Percentiles rank a stretch among this genome's conserved stretches.
Evolutionary conservation across 2,888 invertebrate species (phyloP).

Genomic region (Parthenolecanium corni): DNA sequence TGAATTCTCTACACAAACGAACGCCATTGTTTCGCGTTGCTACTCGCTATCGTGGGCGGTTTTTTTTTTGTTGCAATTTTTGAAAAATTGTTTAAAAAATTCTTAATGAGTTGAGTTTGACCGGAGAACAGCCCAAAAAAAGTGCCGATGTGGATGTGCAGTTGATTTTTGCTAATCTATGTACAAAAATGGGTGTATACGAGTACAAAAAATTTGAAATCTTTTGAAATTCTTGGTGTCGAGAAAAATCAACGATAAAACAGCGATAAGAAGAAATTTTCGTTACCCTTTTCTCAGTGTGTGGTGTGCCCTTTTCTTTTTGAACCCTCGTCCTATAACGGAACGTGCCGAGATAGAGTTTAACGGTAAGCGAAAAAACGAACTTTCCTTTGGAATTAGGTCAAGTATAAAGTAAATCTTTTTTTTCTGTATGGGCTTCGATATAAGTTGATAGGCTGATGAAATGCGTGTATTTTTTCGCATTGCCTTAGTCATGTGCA

Average conservation of each 20-base stretch:
- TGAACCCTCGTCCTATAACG: not conserved
- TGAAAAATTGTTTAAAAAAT: not conserved
- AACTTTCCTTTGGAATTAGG: constrained; percentile 9
- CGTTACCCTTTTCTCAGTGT: constrained; percentile 6
- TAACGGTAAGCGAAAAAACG: not conserved
- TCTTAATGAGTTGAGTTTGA: not conserved
- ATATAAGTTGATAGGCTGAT: too few relatives aligned
- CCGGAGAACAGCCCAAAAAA: too few relatives aligned
- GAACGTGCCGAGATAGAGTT: constrained; percentile 9
- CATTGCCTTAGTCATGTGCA: too few relatives aligned
- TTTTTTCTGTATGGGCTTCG: not conserved
- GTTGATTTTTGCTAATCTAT: too few relatives aligned
- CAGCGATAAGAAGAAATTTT: not conserved
- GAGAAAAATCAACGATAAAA: too few relatives aligned
- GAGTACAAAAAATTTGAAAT: not conserved
- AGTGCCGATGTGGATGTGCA: too few relatives aligned
- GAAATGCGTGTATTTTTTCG: too few relatives aligned
- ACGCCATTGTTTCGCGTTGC: constrained; percentile 25
- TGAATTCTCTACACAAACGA: constrained; percentile 17
- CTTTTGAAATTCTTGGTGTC: too few relatives aligned
- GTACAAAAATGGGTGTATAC: not conserved
- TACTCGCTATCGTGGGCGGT: constrained; percentile 15
- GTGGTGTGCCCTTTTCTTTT: not conserved
- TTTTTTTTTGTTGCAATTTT: not conserved
- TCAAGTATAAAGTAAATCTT: constrained; percentile 20